These are phyloP conservation scores for Melanotaenia trifasciata DNA, from an alignment of 2,797 vertebrate species.

Conservation along the genomic window DNA sequence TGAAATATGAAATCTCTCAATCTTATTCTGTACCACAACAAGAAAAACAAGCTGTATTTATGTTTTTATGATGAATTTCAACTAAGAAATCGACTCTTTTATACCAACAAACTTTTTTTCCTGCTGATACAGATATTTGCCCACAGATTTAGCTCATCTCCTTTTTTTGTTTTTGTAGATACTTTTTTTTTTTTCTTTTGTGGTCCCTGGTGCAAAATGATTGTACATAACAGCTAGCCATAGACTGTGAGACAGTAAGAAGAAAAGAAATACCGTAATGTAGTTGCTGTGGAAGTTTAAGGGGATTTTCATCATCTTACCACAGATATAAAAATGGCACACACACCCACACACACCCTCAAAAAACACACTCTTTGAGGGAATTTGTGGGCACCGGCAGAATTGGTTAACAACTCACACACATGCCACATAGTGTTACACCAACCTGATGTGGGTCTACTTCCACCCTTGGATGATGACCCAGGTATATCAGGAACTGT, in stretches of 20 bases:
- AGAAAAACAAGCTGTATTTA: neutral
- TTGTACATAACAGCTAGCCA: slow-evolving; percentile 36
- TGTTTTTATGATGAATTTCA: slow-evolving; percentile 22
- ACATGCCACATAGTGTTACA: slow-evolving; percentile 28
- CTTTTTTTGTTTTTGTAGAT: slow-evolving; percentile 29
- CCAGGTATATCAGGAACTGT: slow-evolving; percentile 30
- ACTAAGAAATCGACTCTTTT: neutral
- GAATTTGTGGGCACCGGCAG: neutral
- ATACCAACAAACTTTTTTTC: slow-evolving; percentile 5
- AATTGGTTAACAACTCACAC: neutral
- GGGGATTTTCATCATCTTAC: slow-evolving; percentile 57
- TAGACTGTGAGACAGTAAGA: neutral
- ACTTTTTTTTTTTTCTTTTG: slow-evolving; percentile 42
- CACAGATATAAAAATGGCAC: slow-evolving; percentile 21
- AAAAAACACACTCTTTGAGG: slow-evolving; percentile 21
- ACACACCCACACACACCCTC: slow-evolving; percentile 10
- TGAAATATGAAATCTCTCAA: no score
- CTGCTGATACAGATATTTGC: slow-evolving; percentile 39
- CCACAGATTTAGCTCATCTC: slow-evolving; percentile 31
- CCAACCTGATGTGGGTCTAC: slow-evolving; percentile 68
- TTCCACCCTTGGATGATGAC: slow-evolving; percentile 26
- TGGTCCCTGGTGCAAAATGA: slow-evolving; percentile 39
- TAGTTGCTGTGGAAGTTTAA: slow-evolving; percentile 48
- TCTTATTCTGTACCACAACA: no score
- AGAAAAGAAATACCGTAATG: slow-evolving; percentile 54